Conservation (phyloP, 2,797 vertebrate genomes). For the Taeniopygia guttata region DNA sequence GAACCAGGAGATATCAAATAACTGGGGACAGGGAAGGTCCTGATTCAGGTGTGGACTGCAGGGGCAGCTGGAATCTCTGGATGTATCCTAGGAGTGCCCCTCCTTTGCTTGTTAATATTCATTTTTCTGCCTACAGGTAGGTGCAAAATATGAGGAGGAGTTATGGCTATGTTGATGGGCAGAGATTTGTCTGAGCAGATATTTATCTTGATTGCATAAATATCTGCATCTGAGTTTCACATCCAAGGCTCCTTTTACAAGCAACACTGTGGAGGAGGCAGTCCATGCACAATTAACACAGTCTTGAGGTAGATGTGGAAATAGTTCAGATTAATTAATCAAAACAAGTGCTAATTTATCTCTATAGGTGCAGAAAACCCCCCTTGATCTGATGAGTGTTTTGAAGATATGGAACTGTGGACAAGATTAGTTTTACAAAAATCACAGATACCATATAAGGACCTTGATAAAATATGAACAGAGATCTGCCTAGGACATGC, state of each 20-base stretch:
- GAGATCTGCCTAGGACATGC: background rate
- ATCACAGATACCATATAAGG: background rate
- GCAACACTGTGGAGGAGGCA: background rate
- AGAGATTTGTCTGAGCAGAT: background rate
- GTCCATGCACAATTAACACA: background rate
- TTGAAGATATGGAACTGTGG: background rate
- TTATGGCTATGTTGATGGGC: background rate
- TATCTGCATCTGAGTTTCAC: rapidly evolving
- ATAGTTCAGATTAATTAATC: background rate
- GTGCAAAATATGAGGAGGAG: background rate
- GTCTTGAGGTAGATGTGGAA: background rate
- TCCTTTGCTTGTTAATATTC: background rate
- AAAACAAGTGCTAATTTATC: background rate
- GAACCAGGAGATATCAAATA: background rate
- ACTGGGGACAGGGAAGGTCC: background rate
- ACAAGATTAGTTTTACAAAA: background rate
- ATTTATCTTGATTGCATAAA: background rate
- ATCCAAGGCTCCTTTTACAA: background rate
- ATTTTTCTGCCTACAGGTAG: background rate
- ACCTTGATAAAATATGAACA: background rate
- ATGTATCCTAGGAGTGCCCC: background rate
- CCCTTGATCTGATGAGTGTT: background rate
- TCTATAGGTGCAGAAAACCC: rapidly evolving
- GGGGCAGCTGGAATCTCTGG: background rate
- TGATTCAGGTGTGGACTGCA: background rate